phyloP scores from a whole-genome alignment of 2,797 vertebrate species.

The Sebastes minor region DNA sequence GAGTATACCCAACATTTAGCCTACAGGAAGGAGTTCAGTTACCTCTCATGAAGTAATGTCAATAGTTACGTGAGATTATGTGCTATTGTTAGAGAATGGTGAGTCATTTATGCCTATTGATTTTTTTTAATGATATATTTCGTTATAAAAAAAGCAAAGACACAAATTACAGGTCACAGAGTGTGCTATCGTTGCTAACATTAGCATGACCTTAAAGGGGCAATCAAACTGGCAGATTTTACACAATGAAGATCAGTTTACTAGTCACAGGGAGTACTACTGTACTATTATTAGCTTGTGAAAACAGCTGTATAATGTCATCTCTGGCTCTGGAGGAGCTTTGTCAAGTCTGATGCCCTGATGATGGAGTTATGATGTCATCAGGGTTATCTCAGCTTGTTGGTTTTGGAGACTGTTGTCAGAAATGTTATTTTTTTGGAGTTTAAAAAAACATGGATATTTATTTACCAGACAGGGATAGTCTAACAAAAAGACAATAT shows the following conservation, averaged over 20 bases:
- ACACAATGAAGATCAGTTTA: background rate
- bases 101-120: constrained; percentile 6
- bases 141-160: background rate
- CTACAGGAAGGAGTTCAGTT: background rate
- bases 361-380: constrained; percentile 22
- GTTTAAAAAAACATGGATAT: background rate
- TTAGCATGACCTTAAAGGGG: background rate
- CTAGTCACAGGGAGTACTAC: background rate
- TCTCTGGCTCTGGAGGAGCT: background rate
- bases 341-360: background rate
- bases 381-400: background rate
- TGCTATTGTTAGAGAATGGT: background rate
- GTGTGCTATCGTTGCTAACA: background rate
- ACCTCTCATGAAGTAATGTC: background rate
- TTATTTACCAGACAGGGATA: background rate
- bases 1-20: background rate
- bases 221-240: background rate
- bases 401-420: background rate
- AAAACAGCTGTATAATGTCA: background rate
- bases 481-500: background rate
- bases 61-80: background rate
- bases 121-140: background rate
- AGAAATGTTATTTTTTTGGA: background rate
- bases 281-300: background rate
- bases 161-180: background rate